Evolutionary conservation across 2,113 vertebrate genomes (phyloP).

Genomic region (Pseudois nayaur): DNA sequence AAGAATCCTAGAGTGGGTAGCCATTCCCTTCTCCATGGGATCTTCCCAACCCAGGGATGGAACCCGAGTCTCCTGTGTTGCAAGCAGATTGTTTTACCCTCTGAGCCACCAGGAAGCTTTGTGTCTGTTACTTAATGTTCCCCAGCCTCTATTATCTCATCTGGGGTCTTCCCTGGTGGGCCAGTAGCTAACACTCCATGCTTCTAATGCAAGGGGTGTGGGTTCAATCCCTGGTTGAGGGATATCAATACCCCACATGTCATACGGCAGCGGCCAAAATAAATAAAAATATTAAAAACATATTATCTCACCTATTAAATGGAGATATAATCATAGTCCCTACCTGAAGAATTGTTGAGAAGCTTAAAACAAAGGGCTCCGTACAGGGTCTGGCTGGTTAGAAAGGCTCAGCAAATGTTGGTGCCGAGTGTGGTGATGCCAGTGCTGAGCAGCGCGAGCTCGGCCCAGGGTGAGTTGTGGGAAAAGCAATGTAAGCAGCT

Average conservation of each 20-base stretch:
- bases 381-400: background rate
- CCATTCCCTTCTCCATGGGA: background rate
- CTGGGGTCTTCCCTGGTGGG: background rate
- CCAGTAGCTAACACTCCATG: background rate
- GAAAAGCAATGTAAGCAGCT: background rate
- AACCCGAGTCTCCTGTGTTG: background rate
- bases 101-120: background rate
- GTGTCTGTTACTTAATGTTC: background rate
- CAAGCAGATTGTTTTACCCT: background rate
- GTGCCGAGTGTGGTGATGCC: no score
- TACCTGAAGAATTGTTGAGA: background rate
- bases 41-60: background rate
- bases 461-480: background rate
- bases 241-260: background rate
- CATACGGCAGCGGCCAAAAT: background rate
- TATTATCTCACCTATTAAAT: background rate
- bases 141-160: background rate
- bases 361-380: background rate
- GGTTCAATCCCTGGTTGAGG: background rate
- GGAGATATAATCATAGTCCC: background rate
- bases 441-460: accelerated
- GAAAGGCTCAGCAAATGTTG: background rate
- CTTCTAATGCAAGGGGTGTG: background rate
- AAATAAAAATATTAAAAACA: background rate
- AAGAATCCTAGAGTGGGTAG: background rate